phyloP scores from a whole-genome alignment of 1,140 invertebrate species.

The Helicoverpa armigera region DNA sequence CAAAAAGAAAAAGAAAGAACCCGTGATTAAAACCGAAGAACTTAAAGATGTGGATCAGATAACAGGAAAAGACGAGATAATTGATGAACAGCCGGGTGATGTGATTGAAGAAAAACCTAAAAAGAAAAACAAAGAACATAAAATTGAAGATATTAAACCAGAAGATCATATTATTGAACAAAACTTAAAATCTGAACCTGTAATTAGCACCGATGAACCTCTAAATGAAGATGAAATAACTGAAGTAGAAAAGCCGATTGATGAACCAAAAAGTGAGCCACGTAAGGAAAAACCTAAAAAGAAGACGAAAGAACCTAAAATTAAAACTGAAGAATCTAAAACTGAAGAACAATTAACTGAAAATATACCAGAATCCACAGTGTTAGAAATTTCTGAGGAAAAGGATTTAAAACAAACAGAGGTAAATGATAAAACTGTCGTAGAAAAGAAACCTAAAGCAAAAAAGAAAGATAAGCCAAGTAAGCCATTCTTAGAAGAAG shows the following conservation, averaged over 20 bases:
- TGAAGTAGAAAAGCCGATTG: no score
- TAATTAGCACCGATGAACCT: no score
- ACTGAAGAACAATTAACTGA: no score
- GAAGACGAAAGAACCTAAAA: background rate
- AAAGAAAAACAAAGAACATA: background rate
- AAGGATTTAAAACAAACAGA: background rate
- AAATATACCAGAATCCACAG: background rate
- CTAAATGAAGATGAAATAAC: no score
- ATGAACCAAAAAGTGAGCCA: no score
- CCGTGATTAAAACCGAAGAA: background rate
- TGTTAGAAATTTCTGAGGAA: background rate
- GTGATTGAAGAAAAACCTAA: background rate
- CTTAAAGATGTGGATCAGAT: background rate
- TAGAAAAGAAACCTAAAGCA: slow-evolving; percentile 30
- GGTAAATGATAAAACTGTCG: background rate
- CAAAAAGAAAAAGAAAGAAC: slow-evolving; percentile 9
- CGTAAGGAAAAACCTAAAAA: background rate
- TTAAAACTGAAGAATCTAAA: background rate
- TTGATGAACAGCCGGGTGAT: no score
- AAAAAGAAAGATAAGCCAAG: slow-evolving; percentile 39
- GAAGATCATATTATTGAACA: no score
- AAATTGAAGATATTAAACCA: background rate
- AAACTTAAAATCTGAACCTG: no score
- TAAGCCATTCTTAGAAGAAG: background rate
- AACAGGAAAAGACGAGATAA: background rate